Base-by-base conservation (phyloP, 2,113 vertebrate genomes). In the Pyxicephalus adspersus region DNA sequence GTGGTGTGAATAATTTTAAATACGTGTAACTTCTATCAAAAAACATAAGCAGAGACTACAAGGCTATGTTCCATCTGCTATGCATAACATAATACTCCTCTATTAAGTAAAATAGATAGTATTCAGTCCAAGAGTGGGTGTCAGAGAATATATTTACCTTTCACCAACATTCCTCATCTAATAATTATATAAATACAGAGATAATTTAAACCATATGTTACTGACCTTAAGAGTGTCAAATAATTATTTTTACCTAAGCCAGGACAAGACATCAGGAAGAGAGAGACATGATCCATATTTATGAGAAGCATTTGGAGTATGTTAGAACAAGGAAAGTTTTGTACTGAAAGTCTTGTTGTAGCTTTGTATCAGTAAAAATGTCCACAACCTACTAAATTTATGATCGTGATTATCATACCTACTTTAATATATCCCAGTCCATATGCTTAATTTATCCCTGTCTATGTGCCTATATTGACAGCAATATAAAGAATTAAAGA, bases 111-210 rank as follows among this genome's bases (percentile, higher is more conserved):
- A 31, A 55, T 20, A 72, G 26, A 73, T 57, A 57, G 19, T 31
- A n/a, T 34, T 73, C 9, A 54, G 13, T 16, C 50, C 19, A 45
- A 70, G 45, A 57, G 29, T 7, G 52, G 70, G 52, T 28, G 26
- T 57, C 26, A 20, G 25, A 15, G 28, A 55, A 29, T 72, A 20
- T 15, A 72, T 72, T 25, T 54, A n/a, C 18, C 26, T 72, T 31
- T 73, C 70, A 73, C 20, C 70, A 73, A 52, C 70, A 73, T 73
- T 57, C 26, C 28, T 34, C 26, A 57, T 57, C 4, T 73, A 22
- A 26, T 31, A 57, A 57, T 55, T 34, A 57, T 15, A 73, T 55
- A 73, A 73, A 57, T 57, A 31, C 55, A 57, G 8, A 13, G 20
- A 4, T 22, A 29, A 73, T 57, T 28, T 57, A 57, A 31, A 73